Evolutionary conservation across 2,113 vertebrate species (phyloP), one percentile per base, ranked within the genome.

Genomic region (Scytalopus superciliaris): DNA sequence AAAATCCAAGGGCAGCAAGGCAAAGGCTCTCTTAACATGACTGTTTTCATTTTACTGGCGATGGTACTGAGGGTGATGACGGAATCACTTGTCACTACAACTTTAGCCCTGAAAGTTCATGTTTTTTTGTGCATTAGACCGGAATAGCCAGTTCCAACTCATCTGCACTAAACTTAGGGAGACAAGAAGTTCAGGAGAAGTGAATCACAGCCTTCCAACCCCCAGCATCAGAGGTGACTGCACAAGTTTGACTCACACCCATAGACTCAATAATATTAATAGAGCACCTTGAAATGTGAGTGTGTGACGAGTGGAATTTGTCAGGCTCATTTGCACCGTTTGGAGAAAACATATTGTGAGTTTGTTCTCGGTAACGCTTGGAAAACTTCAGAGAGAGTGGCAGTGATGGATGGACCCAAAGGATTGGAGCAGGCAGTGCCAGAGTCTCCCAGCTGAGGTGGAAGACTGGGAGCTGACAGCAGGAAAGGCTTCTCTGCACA

Each of bases 121-220:
- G 31, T 23, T 0, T 0, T 67, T 45, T 22, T 35, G 90, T 52
- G 66, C 85, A 2, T 7, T 3, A 9, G 82, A 78, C 64, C 82
- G 73, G 42, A 66, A 40, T 1, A 18, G 63, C 52, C 1, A 0
- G 8, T 16, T 76, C 59, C 49, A 63, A 3, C 50, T 39, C 64
- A 2, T 19, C 24, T 9, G 82, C 33, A 17, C 40, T 37, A 8
- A 81, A 27, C 37, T 19, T 2, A 2, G 0, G 3, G 2, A 31
- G 55, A 90, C 57, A 15, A 21, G 21, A 44, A 30, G 53, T 3
- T 64, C 37, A 56, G 85, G 84, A n/a, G 69, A 14, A 5, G 7
- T 44, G 91, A 91, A 44, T 73, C 89, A 64, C 30, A 30, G 40
- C 28, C 72, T 55, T n/a, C 69, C 40, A 28, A 1, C 37, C 19